Base-by-base conservation (phyloP, 2,888 invertebrate species). In the Polia nebulosa region DNA sequence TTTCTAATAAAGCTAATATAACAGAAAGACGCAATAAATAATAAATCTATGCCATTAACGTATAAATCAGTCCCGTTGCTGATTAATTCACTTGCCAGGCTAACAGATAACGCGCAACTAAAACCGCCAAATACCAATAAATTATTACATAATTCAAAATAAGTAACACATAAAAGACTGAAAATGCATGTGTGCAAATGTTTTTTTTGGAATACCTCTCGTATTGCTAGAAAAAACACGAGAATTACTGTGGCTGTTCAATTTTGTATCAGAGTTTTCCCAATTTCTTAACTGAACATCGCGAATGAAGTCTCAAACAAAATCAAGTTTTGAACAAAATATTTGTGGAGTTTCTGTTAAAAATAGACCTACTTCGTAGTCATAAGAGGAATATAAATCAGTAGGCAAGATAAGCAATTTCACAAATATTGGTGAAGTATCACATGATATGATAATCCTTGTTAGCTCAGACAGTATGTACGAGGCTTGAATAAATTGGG, bases 391-490 rank as follows among this genome's bases (percentile, higher is more conserved):
- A 64, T 63, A 75, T 75, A 75, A 71, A 80, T 80, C 67, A 64
- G 81, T 58, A 41, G 65, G 51, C 65, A 47, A 72, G 77, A 83
- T 67, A 67, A 80, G 63, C 68, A 63, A 69, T 61, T 80, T 67
- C 62, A 61, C 64, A 83, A 80, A 80, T 80, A 76, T 76, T 62
- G 57, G 70, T 69, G 47, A 64, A 69, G 64, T 76, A 76, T 76
- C 49, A 74, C 57, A 72, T 63, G 72, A 77, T 77, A 68, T 73
- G 70, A 73, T 77, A 81, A 77, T 74, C 68, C 83, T 81, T 74
- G 78, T 83, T 83, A 68, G 70, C 70, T 62, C 65, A 65, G 70
- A 60, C 64, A 52, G 47, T 59, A 58, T 55, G 44, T 81, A 78
- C 64, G 67, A 47, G 22, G 29, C 81, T 83, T 68, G 70, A 73